Evolutionary conservation across 2,113 vertebrate genomes (phyloP).

Genomic region (Emydura subglobosa): DNA sequence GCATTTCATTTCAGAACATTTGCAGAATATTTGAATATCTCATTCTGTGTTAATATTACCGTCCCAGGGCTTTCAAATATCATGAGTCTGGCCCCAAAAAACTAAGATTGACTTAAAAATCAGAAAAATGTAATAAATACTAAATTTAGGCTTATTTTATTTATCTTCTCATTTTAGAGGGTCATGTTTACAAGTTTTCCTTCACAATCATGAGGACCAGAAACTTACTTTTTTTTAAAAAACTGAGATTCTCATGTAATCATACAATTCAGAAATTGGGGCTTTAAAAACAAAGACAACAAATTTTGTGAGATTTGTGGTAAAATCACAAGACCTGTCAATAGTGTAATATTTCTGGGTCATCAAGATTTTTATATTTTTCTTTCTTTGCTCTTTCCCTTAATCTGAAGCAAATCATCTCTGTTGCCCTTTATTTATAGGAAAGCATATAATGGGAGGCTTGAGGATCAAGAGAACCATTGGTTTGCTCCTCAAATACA

Average conservation of each 20-base stretch:
- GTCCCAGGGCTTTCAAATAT: neutral
- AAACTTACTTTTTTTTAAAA: neutral
- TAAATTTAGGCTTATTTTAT: slow-evolving; percentile 28
- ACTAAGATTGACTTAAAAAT: slow-evolving; percentile 39
- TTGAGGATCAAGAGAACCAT: slow-evolving; percentile 22
- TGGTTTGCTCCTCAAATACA: neutral
- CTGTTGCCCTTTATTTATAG: slow-evolving; percentile 46
- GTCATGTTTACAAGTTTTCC: slow-evolving; percentile 58
- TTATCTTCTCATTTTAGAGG: slow-evolving; percentile 38
- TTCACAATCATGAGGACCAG: neutral
- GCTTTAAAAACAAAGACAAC: neutral
- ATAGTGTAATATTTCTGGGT: neutral
- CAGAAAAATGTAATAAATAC: slow-evolving; percentile 47
- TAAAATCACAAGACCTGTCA: neutral
- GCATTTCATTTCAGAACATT: slow-evolving; percentile 13
- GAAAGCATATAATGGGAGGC: neutral
- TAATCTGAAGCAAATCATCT: slow-evolving; percentile 22
- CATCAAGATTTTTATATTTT: neutral
- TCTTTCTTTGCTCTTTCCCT: neutral
- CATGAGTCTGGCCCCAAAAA: neutral
- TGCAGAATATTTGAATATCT: neutral
- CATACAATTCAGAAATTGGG: neutral
- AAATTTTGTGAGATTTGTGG: neutral
- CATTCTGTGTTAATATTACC: neutral
- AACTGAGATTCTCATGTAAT: neutral